Percentiles rank a stretch among this genome's conserved stretches.
Evolutionary conservation across 2,797 vertebrate genomes (phyloP).

Genomic region (Chromis chromis): DNA sequence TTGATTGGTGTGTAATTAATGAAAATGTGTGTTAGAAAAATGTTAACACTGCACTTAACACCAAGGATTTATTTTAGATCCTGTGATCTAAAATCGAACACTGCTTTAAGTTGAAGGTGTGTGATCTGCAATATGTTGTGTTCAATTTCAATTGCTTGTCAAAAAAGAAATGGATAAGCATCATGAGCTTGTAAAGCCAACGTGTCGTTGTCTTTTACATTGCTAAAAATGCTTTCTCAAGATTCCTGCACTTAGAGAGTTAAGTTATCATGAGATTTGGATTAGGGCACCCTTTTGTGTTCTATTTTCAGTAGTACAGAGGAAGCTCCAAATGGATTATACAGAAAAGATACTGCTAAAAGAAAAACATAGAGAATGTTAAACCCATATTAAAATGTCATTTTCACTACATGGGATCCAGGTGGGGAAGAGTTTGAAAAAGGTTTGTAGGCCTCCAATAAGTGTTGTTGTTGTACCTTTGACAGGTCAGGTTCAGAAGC

Average conservation of each 20-base stretch:
- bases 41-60: conserved; percentile 9
- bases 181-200: no score
- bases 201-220: neutral
- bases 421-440: neutral
- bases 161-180: no score
- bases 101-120: no score
- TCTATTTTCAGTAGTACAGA: neutral
- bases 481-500: conserved; percentile 84
- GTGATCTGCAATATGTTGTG: no score
- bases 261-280: neutral
- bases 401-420: neutral
- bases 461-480: conserved; percentile 81
- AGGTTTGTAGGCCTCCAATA: conserved; percentile 48
- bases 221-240: neutral
- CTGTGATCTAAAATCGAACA: no score
- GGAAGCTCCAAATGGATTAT: neutral
- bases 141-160: no score
- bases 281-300: no score
- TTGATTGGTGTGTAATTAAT: neutral
- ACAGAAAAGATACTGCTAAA: neutral
- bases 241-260: neutral
- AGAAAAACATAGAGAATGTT: neutral
- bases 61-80: no score
- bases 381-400: neutral
- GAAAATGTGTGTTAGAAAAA: neutral